phyloP scores from a whole-genome alignment of 2,113 vertebrate species.

The Elephas maximus region DNA sequence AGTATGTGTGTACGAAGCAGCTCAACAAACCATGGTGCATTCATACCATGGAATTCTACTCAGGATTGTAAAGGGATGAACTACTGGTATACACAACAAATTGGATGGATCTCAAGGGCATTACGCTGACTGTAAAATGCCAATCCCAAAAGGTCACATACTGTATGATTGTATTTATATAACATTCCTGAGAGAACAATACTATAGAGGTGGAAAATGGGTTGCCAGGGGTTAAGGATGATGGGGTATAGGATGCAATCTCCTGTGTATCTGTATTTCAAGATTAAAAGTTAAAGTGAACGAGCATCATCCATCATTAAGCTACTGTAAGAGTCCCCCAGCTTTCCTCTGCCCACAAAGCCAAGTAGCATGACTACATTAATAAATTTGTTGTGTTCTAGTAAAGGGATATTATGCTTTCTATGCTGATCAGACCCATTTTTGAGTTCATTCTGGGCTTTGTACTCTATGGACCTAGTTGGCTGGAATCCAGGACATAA shows the following conservation, averaged over 20 bases:
- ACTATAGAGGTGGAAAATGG: not conserved
- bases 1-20: not conserved
- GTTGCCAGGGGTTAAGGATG: not conserved
- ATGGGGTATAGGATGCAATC: not conserved
- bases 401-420: not conserved
- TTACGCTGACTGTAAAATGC: not conserved
- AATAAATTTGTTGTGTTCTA: not conserved
- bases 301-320: not conserved
- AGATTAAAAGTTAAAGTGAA: not conserved
- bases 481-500: not conserved
- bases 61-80: slow-evolving; percentile 14
- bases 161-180: not conserved
- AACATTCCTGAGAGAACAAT: not conserved
- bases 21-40: not conserved
- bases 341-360: not conserved
- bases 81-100: not conserved
- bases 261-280: not conserved
- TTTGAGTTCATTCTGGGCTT: not conserved
- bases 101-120: not conserved
- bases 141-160: not conserved
- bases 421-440: not conserved
- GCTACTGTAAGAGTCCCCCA: not conserved
- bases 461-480: not conserved
- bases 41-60: not conserved
- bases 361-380: not conserved